Conservation (phyloP, 92 coral and sea anemone species). For the Parazoanthus atlanticus region DNA sequence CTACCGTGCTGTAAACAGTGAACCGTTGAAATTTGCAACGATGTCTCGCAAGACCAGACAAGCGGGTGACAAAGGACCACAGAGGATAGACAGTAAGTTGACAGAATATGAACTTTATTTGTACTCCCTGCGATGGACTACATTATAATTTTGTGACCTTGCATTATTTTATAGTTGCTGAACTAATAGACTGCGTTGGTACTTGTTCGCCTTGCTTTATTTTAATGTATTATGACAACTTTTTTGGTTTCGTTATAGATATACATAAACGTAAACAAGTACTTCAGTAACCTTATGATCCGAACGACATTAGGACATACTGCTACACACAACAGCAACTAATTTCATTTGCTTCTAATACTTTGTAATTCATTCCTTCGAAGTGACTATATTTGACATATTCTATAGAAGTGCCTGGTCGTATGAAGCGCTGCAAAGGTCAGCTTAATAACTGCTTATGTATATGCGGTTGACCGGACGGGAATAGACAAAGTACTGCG, state of each 20-base stretch:
- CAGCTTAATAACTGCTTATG: neutral
- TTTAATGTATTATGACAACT: no score
- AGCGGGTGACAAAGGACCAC: neutral
- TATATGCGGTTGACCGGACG: neutral
- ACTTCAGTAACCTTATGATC: no score
- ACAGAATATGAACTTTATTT: neutral
- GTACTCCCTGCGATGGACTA: neutral
- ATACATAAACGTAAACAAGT: neutral
- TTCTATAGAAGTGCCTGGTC: neutral
- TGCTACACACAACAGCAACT: neutral
- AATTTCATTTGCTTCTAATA: no score
- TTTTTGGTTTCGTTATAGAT: no score
- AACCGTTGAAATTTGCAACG: neutral
- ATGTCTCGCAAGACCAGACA: neutral
- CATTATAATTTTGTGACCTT: neutral
- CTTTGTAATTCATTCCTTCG: neutral
- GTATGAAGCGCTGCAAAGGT: neutral
- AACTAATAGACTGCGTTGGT: neutral
- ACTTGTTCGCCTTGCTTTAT: no score
- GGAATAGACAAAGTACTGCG: neutral
- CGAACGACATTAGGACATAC: neutral
- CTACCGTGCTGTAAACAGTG: neutral
- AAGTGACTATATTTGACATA: neutral
- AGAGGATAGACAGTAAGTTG: neutral
- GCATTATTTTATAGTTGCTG: neutral